Conservation (phyloP, 2,797 vertebrate genomes). For the Dryobates pubescens region DNA sequence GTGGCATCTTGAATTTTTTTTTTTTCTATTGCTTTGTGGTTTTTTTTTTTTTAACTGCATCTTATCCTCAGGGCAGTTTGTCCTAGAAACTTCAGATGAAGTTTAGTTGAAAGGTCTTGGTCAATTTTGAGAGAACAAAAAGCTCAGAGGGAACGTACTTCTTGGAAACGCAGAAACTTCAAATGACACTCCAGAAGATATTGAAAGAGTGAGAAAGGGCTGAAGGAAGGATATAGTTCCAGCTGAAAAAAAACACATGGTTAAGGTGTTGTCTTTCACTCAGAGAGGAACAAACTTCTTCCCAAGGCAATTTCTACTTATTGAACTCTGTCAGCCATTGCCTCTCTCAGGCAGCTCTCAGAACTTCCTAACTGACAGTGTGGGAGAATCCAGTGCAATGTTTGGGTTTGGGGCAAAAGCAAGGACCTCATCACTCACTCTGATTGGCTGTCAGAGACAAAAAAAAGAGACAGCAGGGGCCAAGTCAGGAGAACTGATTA, state of each 20-base stretch:
- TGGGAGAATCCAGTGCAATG: not conserved
- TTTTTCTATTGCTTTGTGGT: not conserved
- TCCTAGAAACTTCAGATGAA: constrained; percentile 53
- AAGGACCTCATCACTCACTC: not conserved
- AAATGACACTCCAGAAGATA: constrained; percentile 11
- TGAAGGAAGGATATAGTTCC: not conserved
- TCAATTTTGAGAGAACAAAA: constrained; percentile 33
- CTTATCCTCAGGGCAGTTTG: constrained; percentile 26
- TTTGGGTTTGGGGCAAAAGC: not conserved
- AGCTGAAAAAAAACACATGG: not conserved
- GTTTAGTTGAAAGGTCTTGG: constrained; percentile 29
- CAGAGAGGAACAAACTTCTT: not conserved
- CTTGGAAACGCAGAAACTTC: constrained; percentile 7
- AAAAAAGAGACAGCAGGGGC: not conserved
- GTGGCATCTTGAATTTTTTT: not conserved
- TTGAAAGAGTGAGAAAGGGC: not conserved
- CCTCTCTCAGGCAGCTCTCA: not conserved
- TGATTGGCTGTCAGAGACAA: not conserved
- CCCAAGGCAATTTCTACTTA: not conserved
- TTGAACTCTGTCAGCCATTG: not conserved
- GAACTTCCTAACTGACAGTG: not conserved
- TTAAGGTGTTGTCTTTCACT: not conserved
- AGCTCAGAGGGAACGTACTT: not conserved
- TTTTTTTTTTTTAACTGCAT: constrained; percentile 13
- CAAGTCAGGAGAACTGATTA: not conserved